Conservation (phyloP, 2,888 invertebrate species). For the Scaptomyza parva region DNA sequence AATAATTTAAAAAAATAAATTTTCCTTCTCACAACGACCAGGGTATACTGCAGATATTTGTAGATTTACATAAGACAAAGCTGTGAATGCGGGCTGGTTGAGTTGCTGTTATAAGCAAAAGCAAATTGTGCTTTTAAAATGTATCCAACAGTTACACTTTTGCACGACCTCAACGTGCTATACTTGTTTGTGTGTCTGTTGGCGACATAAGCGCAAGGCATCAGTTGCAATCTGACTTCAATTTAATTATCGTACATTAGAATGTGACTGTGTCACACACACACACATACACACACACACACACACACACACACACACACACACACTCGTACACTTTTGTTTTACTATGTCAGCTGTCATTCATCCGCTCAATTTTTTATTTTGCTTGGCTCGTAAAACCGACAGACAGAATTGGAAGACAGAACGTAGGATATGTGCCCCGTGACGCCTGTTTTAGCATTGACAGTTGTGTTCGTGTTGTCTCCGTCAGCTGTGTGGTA, state of each 20-base stretch:
- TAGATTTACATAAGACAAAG: constrained; percentile 14
- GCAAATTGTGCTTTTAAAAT: constrained; percentile 22
- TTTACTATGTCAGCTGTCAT: constrained; percentile 81
- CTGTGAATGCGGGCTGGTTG: constrained; percentile 5
- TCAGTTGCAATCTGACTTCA: constrained; percentile 81
- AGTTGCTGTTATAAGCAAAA: constrained; percentile 27
- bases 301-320: constrained; percentile 17
- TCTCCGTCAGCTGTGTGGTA: constrained; percentile 28
- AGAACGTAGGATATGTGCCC: constrained; percentile 73
- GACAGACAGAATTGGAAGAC: constrained; percentile 39
- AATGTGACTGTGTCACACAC: constrained; percentile 75
- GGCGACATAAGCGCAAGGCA: constrained; percentile 56
- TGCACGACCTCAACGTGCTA: constrained; percentile 35
- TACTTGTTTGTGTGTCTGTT: constrained; percentile 39
- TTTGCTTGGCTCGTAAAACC: constrained; percentile 43
- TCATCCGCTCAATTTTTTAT: constrained; percentile 72
- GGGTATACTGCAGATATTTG: not conserved
- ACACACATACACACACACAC: constrained; percentile 29
- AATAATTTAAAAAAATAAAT: not conserved
- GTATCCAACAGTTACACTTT: constrained; percentile 59
- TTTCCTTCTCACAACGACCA: not conserved
- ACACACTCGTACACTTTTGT: constrained; percentile 55
- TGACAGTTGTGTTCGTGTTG: constrained; percentile 57
- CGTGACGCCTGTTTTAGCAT: constrained; percentile 63
- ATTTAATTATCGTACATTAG: constrained; percentile 81